phyloP scores from a whole-genome alignment of 2,113 vertebrate genomes.

The Elaphurus davidianus region DNA sequence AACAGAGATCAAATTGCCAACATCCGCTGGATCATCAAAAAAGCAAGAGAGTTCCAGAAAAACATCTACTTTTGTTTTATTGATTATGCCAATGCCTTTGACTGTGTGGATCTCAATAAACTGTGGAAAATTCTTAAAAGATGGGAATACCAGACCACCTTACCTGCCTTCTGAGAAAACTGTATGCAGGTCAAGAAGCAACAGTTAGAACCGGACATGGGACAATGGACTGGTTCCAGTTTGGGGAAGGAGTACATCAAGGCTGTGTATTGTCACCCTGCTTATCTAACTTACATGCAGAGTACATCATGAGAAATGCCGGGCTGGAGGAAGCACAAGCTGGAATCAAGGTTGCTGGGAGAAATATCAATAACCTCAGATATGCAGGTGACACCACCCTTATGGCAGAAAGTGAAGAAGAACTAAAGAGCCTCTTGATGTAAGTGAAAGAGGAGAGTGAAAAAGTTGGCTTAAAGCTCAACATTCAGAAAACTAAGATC shows the following conservation, averaged over 20 bases:
- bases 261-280: not conserved
- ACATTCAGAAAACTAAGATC: not conserved
- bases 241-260: fast-evolving
- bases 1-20: not conserved
- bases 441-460: not conserved
- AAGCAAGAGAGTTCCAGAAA: not conserved
- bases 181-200: not conserved
- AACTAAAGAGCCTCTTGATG: not conserved
- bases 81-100: not conserved
- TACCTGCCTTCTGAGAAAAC: not conserved
- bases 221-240: not conserved
- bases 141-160: not conserved
- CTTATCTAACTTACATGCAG: not conserved
- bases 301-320: not conserved
- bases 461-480: not conserved
- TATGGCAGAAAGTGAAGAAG: not conserved
- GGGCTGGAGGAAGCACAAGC: not conserved
- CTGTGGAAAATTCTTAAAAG: not conserved
- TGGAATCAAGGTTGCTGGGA: fast-evolving
- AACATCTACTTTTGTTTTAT: not conserved
- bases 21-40: fast-evolving
- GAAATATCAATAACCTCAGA: not conserved
- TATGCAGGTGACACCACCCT: not conserved
- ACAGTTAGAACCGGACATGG: not conserved
- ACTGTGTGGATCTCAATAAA: not conserved